Conservation (phyloP, 2,888 invertebrate species). For the Chaitophorus viminalis region DNA sequence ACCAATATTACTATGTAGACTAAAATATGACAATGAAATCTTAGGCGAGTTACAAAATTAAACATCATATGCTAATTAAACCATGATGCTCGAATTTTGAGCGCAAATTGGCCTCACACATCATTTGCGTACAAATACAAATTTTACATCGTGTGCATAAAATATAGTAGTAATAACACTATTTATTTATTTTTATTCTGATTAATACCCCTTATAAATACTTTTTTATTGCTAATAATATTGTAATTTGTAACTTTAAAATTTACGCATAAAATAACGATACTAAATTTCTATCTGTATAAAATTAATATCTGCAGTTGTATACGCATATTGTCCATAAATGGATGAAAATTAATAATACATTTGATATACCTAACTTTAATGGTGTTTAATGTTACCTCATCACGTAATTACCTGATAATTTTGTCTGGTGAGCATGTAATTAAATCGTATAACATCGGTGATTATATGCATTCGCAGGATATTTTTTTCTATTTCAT, state of each 20-base stretch:
- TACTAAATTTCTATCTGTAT: neutral
- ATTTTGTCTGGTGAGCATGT: constrained; percentile 1
- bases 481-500: constrained; percentile 31
- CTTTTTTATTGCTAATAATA: neutral
- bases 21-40: neutral
- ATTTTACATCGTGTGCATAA: too few relatives aligned
- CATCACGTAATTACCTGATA: neutral
- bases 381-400: neutral
- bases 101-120: neutral
- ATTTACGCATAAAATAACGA: neutral
- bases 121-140: too few relatives aligned
- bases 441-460: constrained; percentile 28
- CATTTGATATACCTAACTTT: neutral
- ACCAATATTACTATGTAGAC: neutral
- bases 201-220: too few relatives aligned
- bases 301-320: neutral
- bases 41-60: neutral
- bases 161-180: constrained; percentile 11
- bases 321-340: neutral
- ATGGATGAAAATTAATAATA: neutral
- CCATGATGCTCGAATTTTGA: neutral
- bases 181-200: neutral
- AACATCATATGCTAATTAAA: constrained; percentile 5
- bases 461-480: constrained; percentile 1
- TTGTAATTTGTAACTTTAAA: neutral